Conservation (phyloP, 2,888 invertebrate genomes). For the Diplazon laetatorius region DNA sequence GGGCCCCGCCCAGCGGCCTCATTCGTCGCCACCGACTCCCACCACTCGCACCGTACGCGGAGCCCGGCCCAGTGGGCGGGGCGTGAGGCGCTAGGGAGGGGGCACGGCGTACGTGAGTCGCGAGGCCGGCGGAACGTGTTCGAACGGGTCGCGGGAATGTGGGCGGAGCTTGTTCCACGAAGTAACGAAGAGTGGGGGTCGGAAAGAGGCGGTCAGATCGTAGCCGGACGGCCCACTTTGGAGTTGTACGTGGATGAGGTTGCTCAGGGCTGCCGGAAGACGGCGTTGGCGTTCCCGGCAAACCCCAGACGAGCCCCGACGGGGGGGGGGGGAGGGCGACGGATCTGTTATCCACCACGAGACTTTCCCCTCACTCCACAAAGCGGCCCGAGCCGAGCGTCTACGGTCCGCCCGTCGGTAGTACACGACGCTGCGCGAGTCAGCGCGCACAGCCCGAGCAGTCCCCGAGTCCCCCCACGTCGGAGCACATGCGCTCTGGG, state of each 20-base stretch:
- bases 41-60: too few species aligned
- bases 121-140: constrained; percentile 19
- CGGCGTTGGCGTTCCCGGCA: constrained; percentile 72
- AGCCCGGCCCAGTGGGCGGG: too few species aligned
- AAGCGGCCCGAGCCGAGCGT: constrained; percentile 70
- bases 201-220: constrained; percentile 69
- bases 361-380: constrained; percentile 80
- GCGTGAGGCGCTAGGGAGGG: too few species aligned
- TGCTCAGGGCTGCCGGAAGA: constrained; percentile 65
- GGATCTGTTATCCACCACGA: constrained; percentile 66
- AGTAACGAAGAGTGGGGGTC: constrained; percentile 64
- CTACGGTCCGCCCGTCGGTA: constrained; percentile 62
- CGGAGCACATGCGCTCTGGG: constrained; percentile 65
- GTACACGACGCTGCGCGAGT: constrained; percentile 56
- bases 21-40: neutral
- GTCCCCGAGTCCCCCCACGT: constrained; percentile 59
- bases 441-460: constrained; percentile 54
- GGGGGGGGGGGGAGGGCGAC: too few species aligned
- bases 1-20: constrained; percentile 8
- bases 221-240: constrained; percentile 68
- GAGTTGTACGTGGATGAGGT: too few species aligned
- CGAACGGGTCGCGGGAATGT: constrained; percentile 33
- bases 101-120: neutral
- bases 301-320: too few species aligned
- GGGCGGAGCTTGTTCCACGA: constrained; percentile 46